A percentile compares a stretch with the other conserved stretches of the same genome.
Evolutionary conservation across 2,113 vertebrate genomes (phyloP).

Genomic region (Stercorarius parasiticus): DNA sequence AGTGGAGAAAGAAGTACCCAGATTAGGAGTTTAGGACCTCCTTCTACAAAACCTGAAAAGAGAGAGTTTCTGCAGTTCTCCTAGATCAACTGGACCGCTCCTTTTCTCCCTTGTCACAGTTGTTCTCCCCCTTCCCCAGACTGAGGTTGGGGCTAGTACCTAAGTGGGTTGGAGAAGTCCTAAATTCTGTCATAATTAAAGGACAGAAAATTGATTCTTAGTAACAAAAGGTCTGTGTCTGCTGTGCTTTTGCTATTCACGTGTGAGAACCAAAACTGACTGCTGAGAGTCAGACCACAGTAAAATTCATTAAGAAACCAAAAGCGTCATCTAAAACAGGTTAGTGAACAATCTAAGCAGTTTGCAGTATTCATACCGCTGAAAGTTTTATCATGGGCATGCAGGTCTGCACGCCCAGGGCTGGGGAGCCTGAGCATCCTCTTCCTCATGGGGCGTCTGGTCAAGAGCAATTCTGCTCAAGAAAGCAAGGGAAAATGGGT

Average conservation of each 20-base stretch:
- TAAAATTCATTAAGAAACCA: neutral
- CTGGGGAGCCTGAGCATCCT: neutral
- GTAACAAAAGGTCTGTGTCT: neutral
- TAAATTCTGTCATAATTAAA: neutral
- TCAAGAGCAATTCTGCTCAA: neutral
- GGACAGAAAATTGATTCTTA: neutral
- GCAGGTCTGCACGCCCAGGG: neutral
- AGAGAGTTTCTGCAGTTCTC: neutral
- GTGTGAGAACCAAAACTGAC: neutral
- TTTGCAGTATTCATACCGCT: accelerated
- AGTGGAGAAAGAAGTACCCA: neutral
- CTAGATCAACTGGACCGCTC: neutral
- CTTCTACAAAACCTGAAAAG: neutral
- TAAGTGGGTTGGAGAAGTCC: neutral
- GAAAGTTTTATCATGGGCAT: neutral
- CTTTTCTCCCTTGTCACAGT: neutral
- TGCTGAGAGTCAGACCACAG: neutral
- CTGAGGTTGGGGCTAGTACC: neutral
- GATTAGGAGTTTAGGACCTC: neutral
- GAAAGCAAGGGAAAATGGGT: neutral
- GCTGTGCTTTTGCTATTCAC: neutral
- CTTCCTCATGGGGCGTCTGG: neutral
- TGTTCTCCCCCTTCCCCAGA: neutral
- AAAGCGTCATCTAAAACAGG: neutral
- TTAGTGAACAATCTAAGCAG: neutral